Conservation (phyloP, 2,888 invertebrate species). For the Flexamia atlantica region DNA sequence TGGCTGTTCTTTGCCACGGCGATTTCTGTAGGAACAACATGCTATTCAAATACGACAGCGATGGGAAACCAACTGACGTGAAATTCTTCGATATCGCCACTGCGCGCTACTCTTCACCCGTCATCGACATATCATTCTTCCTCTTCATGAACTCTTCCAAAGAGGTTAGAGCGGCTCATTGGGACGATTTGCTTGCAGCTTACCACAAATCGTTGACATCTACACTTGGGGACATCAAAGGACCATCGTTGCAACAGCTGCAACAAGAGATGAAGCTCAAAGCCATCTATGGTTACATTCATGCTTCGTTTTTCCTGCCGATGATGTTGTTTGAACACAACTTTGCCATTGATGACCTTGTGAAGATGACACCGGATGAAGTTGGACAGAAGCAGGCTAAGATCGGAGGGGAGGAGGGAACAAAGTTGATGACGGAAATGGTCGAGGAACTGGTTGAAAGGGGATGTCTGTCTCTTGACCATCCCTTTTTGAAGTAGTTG, state of each 20-base stretch:
- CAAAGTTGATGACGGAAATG: conserved; percentile 1
- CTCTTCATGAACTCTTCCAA: conserved; percentile 73
- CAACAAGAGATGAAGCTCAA: conserved; percentile 59
- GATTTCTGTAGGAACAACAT: conserved; percentile 74
- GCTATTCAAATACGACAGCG: conserved; percentile 72
- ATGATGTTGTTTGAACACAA: conserved; percentile 51
- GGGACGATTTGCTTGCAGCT: conserved; percentile 70
- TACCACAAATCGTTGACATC: conserved; percentile 69
- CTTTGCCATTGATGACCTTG: neutral
- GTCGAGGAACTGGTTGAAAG: conserved; percentile 18
- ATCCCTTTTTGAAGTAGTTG: neutral
- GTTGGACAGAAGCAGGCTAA: neutral
- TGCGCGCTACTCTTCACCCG: conserved; percentile 72
- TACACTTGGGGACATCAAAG: conserved; percentile 47
- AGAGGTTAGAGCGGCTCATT: conserved; percentile 70
- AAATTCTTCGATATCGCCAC: conserved; percentile 73
- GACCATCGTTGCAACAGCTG: conserved; percentile 63
- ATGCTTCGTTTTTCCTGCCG: conserved; percentile 65
- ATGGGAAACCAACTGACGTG: conserved; percentile 71
- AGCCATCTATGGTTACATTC: conserved; percentile 66
- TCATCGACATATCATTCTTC: conserved; percentile 73
- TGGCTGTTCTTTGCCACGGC: conserved; percentile 73
- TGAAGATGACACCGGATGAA: conserved; percentile 5
- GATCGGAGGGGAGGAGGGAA: conserved; percentile 39
- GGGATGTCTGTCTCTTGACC: neutral